Conservation (phyloP, 30 jellyfish, hydroid and myxozoan species). For the Aurelia coerulea region DNA sequence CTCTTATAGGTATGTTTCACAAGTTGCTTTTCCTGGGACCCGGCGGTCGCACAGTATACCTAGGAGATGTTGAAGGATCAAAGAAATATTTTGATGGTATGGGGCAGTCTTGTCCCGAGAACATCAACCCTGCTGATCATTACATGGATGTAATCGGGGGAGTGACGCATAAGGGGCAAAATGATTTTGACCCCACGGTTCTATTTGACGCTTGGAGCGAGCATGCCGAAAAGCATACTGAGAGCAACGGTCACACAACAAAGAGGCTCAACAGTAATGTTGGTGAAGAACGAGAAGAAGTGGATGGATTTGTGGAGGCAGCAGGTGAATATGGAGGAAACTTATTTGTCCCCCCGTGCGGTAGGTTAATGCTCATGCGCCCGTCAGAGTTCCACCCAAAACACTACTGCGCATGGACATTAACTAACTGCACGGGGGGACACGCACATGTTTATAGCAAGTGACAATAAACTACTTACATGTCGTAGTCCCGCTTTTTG, state of each 20-base stretch:
- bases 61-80: constrained; percentile 64
- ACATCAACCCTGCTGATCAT: constrained; percentile 72
- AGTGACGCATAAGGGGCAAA: constrained; percentile 38
- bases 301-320: no score
- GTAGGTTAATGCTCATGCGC: no score
- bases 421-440: no score
- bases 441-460: no score
- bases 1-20: constrained; percentile 61
- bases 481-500: no score
- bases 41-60: constrained; percentile 80
- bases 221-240: not conserved
- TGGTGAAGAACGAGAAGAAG: not conserved
- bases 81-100: constrained; percentile 41
- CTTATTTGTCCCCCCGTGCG: no score
- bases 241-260: not conserved
- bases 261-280: not conserved
- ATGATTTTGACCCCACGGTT: constrained; percentile 11
- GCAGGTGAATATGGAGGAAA: no score
- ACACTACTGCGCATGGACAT: no score
- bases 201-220: constrained; percentile 62
- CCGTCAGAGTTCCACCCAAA: no score
- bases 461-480: no score
- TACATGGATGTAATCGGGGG: constrained; percentile 83
- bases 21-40: constrained; percentile 70
- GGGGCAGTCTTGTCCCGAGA: constrained; percentile 45